Evolutionary conservation across 92 coral and sea anemone species (phyloP).

Genomic region (Actinostola sp.): DNA sequence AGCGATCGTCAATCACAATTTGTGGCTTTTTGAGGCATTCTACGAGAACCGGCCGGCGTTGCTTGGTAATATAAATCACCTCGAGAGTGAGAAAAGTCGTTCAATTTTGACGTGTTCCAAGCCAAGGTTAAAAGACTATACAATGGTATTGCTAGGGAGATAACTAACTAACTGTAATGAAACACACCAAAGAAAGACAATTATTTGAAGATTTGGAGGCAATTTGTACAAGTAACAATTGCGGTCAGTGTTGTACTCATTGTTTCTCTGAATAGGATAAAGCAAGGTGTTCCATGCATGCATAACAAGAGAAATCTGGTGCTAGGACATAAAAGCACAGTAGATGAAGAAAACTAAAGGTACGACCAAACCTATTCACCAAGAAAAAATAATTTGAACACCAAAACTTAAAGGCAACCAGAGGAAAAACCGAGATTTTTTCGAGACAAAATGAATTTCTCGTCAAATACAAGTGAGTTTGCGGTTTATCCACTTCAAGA

Average conservation of each 20-base stretch:
- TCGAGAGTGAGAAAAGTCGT: no score
- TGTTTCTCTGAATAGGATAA: no score
- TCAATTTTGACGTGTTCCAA: not conserved
- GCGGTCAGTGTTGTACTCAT: no score
- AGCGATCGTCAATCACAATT: constrained; percentile 12
- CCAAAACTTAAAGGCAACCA: not conserved
- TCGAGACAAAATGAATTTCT: constrained; percentile 9
- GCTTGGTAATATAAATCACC: not conserved
- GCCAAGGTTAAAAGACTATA: not conserved
- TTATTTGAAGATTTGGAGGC: no score
- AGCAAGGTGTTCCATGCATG: no score
- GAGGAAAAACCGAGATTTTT: not conserved
- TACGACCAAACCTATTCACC: no score
- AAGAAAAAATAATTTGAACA: not conserved
- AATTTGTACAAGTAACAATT: not conserved
- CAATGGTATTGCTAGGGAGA: not conserved
- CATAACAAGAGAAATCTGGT: no score
- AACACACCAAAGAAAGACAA: not conserved
- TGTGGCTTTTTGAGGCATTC: constrained; percentile 3
- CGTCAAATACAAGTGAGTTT: not conserved
- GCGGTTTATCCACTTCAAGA: constrained; percentile 44
- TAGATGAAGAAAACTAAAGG: no score
- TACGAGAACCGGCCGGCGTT: not conserved
- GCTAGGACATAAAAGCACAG: no score
- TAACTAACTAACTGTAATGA: not conserved